These are phyloP conservation scores for Calyptomena viridis DNA, from an alignment of 2,113 vertebrate genomes.

Conservation along the genomic window DNA sequence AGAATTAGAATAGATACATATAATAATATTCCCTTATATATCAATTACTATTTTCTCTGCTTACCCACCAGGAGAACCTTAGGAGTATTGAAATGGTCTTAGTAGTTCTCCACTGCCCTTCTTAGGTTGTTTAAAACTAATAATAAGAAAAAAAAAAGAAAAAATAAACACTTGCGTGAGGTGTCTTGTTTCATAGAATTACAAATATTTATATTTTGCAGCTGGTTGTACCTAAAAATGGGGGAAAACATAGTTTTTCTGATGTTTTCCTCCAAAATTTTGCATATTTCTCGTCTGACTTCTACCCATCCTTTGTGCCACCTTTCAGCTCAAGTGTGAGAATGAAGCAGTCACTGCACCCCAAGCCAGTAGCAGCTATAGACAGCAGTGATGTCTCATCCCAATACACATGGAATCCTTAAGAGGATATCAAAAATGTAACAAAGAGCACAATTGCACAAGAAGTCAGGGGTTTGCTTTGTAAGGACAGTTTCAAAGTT, in stretches of 20 bases:
- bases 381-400: neutral
- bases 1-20: too few species aligned
- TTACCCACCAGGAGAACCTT: too few species aligned
- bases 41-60: too few species aligned
- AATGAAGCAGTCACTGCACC: neutral
- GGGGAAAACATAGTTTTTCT: neutral
- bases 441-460: neutral
- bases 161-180: too few species aligned
- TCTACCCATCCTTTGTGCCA: neutral
- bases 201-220: too few species aligned
- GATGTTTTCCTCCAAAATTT: neutral
- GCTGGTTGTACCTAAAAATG: neutral
- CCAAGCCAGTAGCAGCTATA: neutral
- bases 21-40: too few species aligned
- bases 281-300: neutral
- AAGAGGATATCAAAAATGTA: neutral
- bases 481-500: neutral
- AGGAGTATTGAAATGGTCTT: too few species aligned
- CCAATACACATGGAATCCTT: neutral
- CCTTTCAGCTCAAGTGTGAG: neutral
- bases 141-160: too few species aligned
- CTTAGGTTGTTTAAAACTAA: too few species aligned
- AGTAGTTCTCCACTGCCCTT: too few species aligned
- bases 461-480: neutral
- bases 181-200: too few species aligned